Base-by-base conservation (phyloP, 2,797 vertebrate species). In the Chromobotia macracanthus region DNA sequence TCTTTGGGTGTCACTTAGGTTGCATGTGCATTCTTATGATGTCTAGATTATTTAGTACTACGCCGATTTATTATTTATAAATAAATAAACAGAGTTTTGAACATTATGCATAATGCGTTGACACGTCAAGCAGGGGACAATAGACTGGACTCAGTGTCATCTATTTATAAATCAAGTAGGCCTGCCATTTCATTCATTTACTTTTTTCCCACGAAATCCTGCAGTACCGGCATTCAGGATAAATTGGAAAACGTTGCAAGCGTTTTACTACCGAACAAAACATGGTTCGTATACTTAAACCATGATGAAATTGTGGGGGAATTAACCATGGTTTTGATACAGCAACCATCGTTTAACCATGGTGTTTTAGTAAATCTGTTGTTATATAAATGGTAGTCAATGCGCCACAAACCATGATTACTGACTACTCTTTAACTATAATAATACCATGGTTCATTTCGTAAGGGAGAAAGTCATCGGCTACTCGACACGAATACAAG, bases 221-320 rank as follows among this genome's bases (percentile, higher is more conserved):
- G 25, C 44, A 41, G 41, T 35, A 41, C 46, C 56, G 44, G 58
- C 55, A 61, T 50, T 31, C 56, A 7, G 56, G 1, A 12, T 28
- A 28, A 44, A 64, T 46, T 65, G 60, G 51, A 46, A 79, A 63
- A 23, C 76, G 58, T 65, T 58, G 67, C 76, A 71, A 41, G 4
- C 1, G 38, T 41, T 41, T 41, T 41, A 41, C 38, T 41, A 41
- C 38, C 7, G 38, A 41, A 41, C 9, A 41, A 41, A 41, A 8
- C 7, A 41, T 41, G 38, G 6, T 41, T 41, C 1, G 7, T 41
- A 41, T 41, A 41, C 1, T 41, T 41, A 6, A 8, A 41, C 38
- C 9, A 41, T 41, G 38, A 7, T 9, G 5, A 41, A 5, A 41
- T 0, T n/a, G n/a, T n/a, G n/a, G n/a, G n/a, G n/a, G n/a, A n/a